A percentile compares a stretch with the other conserved stretches of the same genome.
These are phyloP conservation scores for Percopsis transmontana DNA, from an alignment of 2,113 vertebrate species.

Conservation along the genomic window DNA sequence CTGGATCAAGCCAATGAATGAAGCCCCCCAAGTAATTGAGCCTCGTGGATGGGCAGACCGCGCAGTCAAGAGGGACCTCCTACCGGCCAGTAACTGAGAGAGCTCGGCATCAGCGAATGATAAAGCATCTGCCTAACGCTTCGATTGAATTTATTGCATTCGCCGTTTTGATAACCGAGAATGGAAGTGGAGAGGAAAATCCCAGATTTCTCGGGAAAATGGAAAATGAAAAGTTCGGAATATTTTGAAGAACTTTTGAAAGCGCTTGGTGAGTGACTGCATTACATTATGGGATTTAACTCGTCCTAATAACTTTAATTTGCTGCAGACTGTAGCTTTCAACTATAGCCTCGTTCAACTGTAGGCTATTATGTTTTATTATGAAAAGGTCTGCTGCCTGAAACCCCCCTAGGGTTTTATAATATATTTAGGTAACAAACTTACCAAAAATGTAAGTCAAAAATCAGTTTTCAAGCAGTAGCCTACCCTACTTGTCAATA, in stretches of 20 bases:
- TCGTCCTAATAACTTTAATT: neutral
- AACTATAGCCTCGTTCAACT: too few relatives aligned
- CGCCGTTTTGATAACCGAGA: neutral
- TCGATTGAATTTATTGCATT: neutral
- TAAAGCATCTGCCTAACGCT: neutral
- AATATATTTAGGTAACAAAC: too few relatives aligned
- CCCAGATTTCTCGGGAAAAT: constrained; percentile 87
- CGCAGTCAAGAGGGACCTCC: constrained; percentile 42
- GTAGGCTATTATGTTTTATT: too few relatives aligned
- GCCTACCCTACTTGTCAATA: constrained; percentile 28
- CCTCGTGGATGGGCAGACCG: constrained; percentile 28
- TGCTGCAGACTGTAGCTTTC: neutral
- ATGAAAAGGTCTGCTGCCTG: too few relatives aligned
- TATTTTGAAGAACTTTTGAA: constrained; percentile 91
- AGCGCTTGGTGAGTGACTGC: constrained; percentile 79
- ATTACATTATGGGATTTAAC: neutral
- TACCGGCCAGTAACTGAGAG: constrained; percentile 8
- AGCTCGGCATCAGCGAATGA: neutral
- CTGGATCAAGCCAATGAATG: constrained; percentile 61
- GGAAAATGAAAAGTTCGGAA: constrained; percentile 91
- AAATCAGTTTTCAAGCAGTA: neutral
- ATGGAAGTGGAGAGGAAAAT: constrained; percentile 67
- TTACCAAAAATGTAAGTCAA: too few relatives aligned
- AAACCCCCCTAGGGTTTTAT: too few relatives aligned
- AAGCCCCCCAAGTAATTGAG: neutral